phyloP scores from a whole-genome alignment of 2,888 invertebrate genomes.

The Eupithecia insigniata region DNA sequence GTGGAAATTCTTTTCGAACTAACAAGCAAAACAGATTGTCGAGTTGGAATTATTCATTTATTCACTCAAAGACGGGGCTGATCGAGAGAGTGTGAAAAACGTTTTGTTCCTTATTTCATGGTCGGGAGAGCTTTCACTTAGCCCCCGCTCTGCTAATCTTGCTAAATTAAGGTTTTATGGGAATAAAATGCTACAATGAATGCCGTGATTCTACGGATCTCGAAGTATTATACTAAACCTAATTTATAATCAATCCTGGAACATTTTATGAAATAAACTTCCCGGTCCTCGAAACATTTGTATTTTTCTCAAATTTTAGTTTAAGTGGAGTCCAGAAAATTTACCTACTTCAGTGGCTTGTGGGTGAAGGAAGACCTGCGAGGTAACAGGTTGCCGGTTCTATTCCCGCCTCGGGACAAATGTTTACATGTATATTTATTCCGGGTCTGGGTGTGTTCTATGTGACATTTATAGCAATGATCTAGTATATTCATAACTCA shows the following conservation, averaged over 20 bases:
- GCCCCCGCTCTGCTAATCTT: constrained; percentile 35
- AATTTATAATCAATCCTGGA: background rate
- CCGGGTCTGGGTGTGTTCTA: no score
- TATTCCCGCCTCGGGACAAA: background rate
- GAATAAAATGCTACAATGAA: constrained; percentile 13
- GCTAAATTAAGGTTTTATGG: constrained; percentile 33
- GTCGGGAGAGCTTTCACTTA: constrained; percentile 42
- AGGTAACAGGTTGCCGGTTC: background rate
- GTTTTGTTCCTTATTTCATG: constrained; percentile 54
- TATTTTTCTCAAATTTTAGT: background rate
- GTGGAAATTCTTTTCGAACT: constrained; percentile 18
- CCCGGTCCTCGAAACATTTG: background rate
- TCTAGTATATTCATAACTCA: no score
- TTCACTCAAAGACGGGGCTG: constrained; percentile 36
- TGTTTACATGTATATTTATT: background rate
- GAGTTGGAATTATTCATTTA: constrained; percentile 35
- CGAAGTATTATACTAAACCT: background rate
- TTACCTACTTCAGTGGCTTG: background rate
- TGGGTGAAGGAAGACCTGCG: background rate
- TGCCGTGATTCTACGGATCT: background rate
- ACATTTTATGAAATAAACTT: background rate
- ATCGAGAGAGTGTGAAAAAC: constrained; percentile 44
- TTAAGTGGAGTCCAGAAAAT: background rate
- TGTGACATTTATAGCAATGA: no score
- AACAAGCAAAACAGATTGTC: constrained; percentile 28